Percentiles rank a stretch among this genome's conserved stretches.
These are phyloP conservation scores for Agonopterix arenella DNA, from an alignment of 2,888 invertebrate species.

Conservation along the genomic window DNA sequence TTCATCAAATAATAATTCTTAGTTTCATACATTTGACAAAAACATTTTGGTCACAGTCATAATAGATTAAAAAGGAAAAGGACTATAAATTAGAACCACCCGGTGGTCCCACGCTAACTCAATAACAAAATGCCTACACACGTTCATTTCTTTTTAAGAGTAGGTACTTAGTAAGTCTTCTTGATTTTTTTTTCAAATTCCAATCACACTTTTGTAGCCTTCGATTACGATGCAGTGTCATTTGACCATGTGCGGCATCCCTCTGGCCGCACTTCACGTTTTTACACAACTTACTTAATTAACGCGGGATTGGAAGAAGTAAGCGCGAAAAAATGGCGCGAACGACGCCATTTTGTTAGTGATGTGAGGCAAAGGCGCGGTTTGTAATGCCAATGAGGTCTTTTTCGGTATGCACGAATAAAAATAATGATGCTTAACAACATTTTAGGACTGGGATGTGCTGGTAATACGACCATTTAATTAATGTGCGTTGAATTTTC, in stretches of 20 bases:
- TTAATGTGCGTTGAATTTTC: neutral
- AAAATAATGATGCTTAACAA: neutral
- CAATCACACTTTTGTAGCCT: neutral
- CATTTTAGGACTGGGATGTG: neutral
- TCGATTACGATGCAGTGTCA: neutral
- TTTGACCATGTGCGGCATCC: neutral
- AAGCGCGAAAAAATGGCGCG: conserved; percentile 6
- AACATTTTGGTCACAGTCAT: too few species aligned
- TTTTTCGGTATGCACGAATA: neutral
- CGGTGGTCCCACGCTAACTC: too few species aligned
- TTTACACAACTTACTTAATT: conserved; percentile 6
- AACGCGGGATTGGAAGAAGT: conserved; percentile 1
- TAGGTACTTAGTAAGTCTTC: neutral
- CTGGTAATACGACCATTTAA: neutral
- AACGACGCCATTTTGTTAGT: conserved; percentile 7
- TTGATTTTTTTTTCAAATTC: neutral
- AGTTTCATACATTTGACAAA: too few species aligned
- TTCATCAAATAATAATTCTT: too few species aligned
- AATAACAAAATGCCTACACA: too few species aligned
- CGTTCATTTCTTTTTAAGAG: too few species aligned
- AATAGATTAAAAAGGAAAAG: too few species aligned
- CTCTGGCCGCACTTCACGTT: conserved; percentile 2
- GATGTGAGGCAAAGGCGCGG: conserved; percentile 3
- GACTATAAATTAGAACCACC: too few species aligned
- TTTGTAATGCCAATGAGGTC: neutral